A percentile compares a stretch with the other conserved stretches of the same genome.
Conservation (phyloP, 2,113 vertebrate species). For the Scopus umbretta region DNA sequence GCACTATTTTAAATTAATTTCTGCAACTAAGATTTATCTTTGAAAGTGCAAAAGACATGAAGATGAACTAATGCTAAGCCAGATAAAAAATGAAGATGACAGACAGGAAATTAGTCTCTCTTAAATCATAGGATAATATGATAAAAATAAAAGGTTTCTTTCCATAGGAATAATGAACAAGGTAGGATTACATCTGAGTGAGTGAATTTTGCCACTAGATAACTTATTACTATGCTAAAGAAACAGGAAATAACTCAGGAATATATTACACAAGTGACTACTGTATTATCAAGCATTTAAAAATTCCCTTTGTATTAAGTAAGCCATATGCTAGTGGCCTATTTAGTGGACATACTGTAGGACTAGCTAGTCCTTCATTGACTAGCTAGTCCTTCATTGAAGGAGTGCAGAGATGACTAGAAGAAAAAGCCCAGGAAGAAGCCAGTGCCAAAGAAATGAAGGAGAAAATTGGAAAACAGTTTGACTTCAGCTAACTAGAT, state of each 20-base stretch:
- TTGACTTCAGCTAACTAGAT: neutral
- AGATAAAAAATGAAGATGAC: neutral
- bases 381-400: neutral
- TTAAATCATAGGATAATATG: neutral
- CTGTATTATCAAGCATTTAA: neutral
- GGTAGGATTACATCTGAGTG: neutral
- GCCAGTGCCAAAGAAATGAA: neutral
- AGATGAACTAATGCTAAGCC: neutral
- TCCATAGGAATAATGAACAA: neutral
- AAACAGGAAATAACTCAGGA: constrained; percentile 9
- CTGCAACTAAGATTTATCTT: neutral
- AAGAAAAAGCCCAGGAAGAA: neutral
- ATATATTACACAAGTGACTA: neutral
- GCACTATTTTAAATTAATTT: neutral
- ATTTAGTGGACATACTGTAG: neutral
- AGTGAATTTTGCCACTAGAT: neutral
- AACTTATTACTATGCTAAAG: neutral
- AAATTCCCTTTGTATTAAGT: neutral
- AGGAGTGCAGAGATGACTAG: neutral
- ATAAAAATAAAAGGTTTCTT: neutral
- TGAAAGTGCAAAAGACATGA: neutral
- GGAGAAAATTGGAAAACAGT: neutral
- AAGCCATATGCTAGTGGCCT: neutral
- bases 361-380: no score
- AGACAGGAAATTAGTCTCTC: neutral